Evolutionary conservation across 2,797 vertebrate genomes (phyloP), one percentile per base, ranked within the genome.

Genomic region (Melanotaenia maccullochi): DNA sequence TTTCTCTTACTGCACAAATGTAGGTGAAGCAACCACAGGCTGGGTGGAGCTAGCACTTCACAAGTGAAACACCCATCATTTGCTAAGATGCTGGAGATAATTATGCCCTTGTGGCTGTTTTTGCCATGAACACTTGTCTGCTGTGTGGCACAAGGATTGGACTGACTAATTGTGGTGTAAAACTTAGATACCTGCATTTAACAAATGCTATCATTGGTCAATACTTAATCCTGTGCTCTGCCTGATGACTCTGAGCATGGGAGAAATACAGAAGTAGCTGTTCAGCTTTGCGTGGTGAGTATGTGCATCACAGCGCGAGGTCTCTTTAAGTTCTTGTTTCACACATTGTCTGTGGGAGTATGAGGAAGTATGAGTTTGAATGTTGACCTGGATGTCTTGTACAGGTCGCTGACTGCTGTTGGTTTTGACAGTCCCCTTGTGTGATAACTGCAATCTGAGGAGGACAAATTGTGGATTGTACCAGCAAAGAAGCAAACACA

Each of bases 341-440:
- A 78, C 73, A 77, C 76, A 61, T 8, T 51, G 38, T 73, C 76
- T 71, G 87, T 86, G 84, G 83, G 83, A 86, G 89, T 72, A 85
- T 91, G 82, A 95, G 94, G 94, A 95, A 95, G 93, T 94, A 80
- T 33, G 65, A 4, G 52, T 64, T 81, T 89, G 62, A 85, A 82
- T 65, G 76, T 54, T 71, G 52, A 75, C 30, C 44, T 87, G 74
- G 70, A 76, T 77, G 79, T 86, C 78, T 78, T 80, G 65, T 72
- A 33, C 7, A 81, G 74, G 71, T 71, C 2, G 22, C 58, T 65
- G 68, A 66, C 68, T 81, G 75, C 71, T 65, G 73, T 62, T 57
- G 66, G 30, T 42, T 66, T 30, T 51, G 63, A 60, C 35, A 20
- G 54, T 63, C 68, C 7, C 54, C 56, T 36, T 71, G 65, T 58